Conservation (phyloP, 1,140 invertebrate genomes). For the Ganaspis sp. region DNA sequence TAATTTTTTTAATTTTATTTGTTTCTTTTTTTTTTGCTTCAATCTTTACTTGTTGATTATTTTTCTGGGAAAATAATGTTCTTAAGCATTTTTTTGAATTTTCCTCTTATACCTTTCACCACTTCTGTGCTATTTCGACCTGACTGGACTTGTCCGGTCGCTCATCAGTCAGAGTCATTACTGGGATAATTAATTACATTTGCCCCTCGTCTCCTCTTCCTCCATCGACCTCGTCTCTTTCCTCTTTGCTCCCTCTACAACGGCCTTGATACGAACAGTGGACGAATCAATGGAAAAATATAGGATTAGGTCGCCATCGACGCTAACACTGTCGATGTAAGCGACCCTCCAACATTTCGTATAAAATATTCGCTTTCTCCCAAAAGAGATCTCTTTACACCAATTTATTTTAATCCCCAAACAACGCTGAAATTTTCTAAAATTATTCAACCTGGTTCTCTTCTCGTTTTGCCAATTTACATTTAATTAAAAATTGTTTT, state of each 20-base stretch:
- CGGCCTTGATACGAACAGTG: slow-evolving; percentile 57
- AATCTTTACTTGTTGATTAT: too few relatives aligned
- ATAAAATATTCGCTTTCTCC: neutral
- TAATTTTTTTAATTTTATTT: too few relatives aligned
- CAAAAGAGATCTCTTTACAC: neutral
- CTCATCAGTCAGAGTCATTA: slow-evolving; percentile 78
- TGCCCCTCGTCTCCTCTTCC: slow-evolving; percentile 69
- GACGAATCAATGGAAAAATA: slow-evolving; percentile 73
- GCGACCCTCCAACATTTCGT: neutral
- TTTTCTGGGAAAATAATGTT: too few relatives aligned
- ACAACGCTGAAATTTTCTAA: neutral
- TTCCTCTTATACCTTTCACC: slow-evolving; percentile 53
- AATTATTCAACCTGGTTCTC: neutral
- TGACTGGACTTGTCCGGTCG: slow-evolving; percentile 76
- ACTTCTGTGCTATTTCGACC: slow-evolving; percentile 72
- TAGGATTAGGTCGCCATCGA: slow-evolving; percentile 60
- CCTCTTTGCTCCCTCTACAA: slow-evolving; percentile 55
- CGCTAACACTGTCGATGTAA: slow-evolving; percentile 37
- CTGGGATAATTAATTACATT: slow-evolving; percentile 78
- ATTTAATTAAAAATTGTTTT: too few relatives aligned
- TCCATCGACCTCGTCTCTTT: slow-evolving; percentile 55
- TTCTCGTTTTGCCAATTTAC: neutral
- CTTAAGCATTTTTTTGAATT: neutral
- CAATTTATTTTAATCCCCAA: neutral
- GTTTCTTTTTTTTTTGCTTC: too few relatives aligned